Evolutionary conservation across 2,888 invertebrate genomes (phyloP), one percentile per base, ranked within the genome.

Genomic region (Oxyscelio sp.): DNA sequence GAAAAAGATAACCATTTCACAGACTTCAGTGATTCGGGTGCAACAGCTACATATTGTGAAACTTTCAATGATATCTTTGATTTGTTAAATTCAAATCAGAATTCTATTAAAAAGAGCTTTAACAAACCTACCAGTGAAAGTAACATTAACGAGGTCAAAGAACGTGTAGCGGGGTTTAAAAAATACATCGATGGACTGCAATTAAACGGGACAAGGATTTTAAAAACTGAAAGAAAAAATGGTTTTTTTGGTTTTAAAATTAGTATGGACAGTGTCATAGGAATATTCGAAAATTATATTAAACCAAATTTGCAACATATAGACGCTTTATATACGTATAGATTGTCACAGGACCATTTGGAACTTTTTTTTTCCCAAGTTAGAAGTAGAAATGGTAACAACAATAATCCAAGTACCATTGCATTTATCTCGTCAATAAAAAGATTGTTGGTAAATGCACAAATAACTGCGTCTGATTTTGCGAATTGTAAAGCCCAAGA

Each of bases 61-160:
- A 74, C 66, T 15, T 40, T 90, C 11, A 86, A 90, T 66, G 78
- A 88, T 65, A 38, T 85, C 4, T 89, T 90, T 70, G 88, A 90
- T 74, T 83, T 90, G 21, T 54, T 89, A 15, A 90, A 90, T 74
- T 77, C 80, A 27, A 3, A 6, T 4, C 3, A 27, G 48, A 19
- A 54, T 13, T 54, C 79, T 34, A 56, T 63, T 43, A 85, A 83
- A 71, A 74, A 34, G 38, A 21, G 17, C 1, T 15, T 38, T 34
- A 71, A 59, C 56, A 8, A 31, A 40, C 50, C 56, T 48, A 75
- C 78, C 31, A 70, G 17, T 48, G 21, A 24, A 43, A 43, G 59
- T 27, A 61, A 54, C 50, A 63, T 54, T 38, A n/a, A 77, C 40
- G 48, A 74, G 65, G 34, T 68, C 22, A 59, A 74, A 66, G 4